Base-by-base conservation (phyloP, 2,797 vertebrate species). In the Morelia viridis region DNA sequence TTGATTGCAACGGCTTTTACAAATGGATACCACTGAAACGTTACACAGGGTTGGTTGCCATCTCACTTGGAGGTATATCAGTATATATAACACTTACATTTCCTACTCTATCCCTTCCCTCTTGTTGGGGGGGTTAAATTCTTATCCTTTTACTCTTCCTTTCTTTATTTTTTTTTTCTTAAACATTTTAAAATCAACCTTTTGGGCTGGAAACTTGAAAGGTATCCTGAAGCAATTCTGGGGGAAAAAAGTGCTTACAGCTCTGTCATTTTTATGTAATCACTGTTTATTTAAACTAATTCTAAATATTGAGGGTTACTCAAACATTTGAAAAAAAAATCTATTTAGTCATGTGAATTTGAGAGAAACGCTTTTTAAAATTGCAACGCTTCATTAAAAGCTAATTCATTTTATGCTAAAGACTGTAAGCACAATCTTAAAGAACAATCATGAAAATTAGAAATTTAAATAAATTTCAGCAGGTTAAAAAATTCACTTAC, bases 1-100 rank as follows among this genome's bases (percentile, higher is more conserved):
- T 99, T 99, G 99, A 99, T 99, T 98, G 99, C 99, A 97, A 99
- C 99, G 98, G 99, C 99, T 98, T 99, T 99, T 99, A 99, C 99
- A 99, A 99, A 99, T 98, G 99, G 99, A 99, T 99, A 99, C 99
- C 99, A 99, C 98, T 99, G 99, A 99, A 98, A 97, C 97, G 97
- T 98, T 98, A 97, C 98, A 98, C 98, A 98, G 98, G 98, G 98
- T 98, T 97, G 98, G 98, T 98, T 98, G 98, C 98, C 98, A 98
- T 98, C 98, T 98, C 98, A 98, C 97, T 98, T 98, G 98, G 98
- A 99, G 99, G 99, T 99, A 99, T 98, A 98, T 96, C 98, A 96
- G 96, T 97, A 22, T 80, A 97, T 97, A 97, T 98, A 98, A 98
- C 98, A 97, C 98, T 98, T 98, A 97, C 98, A 98, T 97, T 98